Conservation (phyloP, 2,888 invertebrate species). For the Euspilapteryx auroguttella region DNA sequence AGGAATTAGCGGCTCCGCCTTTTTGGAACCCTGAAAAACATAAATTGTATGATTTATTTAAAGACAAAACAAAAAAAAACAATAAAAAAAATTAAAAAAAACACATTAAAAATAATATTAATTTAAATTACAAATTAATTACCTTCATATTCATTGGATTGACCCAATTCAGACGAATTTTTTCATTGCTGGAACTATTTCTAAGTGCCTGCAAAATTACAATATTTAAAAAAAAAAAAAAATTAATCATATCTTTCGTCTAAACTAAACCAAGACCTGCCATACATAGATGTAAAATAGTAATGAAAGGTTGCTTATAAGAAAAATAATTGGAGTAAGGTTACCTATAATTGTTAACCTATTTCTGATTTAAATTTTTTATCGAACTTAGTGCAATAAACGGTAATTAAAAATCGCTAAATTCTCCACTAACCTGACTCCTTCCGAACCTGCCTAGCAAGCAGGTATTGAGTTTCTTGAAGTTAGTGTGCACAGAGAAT, state of each 20-base stretch:
- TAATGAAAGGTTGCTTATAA: too few species aligned
- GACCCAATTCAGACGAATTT: slow-evolving; percentile 27
- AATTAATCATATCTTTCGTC: too few species aligned
- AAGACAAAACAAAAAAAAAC: too few species aligned
- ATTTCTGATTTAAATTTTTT: neutral
- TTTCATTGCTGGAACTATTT: slow-evolving; percentile 15
- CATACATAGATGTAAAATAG: too few species aligned
- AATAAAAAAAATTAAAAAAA: neutral
- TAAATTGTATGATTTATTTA: too few species aligned
- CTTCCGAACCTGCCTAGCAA: slow-evolving; percentile 29
- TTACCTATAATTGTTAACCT: too few species aligned
- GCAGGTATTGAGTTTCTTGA: slow-evolving; percentile 30
- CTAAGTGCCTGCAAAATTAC: slow-evolving; percentile 21
- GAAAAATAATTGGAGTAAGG: too few species aligned
- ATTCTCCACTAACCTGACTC: slow-evolving; percentile 40
- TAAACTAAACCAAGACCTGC: too few species aligned
- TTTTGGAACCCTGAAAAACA: slow-evolving; percentile 18
- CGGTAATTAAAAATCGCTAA: too few species aligned
- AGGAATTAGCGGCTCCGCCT: slow-evolving; percentile 33
- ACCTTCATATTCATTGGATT: slow-evolving; percentile 21
- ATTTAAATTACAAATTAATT: too few species aligned
- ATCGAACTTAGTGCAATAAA: neutral
- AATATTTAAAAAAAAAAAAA: neutral
- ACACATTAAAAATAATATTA: slow-evolving; percentile 5
- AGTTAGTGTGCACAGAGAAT: slow-evolving; percentile 36